A percentile compares a stretch with the other conserved stretches of the same genome.
Conservation (phyloP, 2,797 vertebrate species). For the Pteronotus mesoamericanus region DNA sequence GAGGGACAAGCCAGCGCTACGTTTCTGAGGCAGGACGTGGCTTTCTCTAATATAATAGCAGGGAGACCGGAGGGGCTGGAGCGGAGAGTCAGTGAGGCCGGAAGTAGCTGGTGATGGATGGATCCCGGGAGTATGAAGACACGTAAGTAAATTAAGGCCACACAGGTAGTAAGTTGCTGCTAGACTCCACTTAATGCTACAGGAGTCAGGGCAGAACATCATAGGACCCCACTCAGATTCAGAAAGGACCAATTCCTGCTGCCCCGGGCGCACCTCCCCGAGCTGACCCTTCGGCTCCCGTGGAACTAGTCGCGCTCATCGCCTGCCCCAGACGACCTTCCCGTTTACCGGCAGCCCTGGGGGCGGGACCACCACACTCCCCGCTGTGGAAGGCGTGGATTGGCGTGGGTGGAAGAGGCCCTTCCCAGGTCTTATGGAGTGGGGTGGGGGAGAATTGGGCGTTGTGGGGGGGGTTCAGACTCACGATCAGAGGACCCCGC, state of each 20-base stretch:
- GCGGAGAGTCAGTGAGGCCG: neutral
- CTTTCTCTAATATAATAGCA: neutral
- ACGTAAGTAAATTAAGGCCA: neutral
- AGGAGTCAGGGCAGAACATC: neutral
- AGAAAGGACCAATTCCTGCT: too few relatives aligned
- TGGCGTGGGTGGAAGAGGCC: neutral
- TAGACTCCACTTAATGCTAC: neutral
- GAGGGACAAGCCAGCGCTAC: neutral
- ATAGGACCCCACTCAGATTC: neutral
- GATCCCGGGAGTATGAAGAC: neutral
- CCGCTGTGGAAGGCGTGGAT: neutral
- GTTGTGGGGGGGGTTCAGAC: accelerated
- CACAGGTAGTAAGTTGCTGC: neutral
- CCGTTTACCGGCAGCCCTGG: neutral
- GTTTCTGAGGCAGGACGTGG: neutral
- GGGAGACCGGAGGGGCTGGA: neutral
- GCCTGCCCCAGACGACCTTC: neutral
- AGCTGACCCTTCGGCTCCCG: neutral
- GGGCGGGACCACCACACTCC: neutral
- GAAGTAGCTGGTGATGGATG: neutral
- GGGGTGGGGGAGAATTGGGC: neutral
- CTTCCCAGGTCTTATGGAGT: neutral
- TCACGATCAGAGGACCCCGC: neutral
- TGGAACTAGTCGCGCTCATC: neutral
- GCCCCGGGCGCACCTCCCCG: neutral